Conservation (phyloP, 1,140 invertebrate genomes). For the Pristionchus pacificus region DNA sequence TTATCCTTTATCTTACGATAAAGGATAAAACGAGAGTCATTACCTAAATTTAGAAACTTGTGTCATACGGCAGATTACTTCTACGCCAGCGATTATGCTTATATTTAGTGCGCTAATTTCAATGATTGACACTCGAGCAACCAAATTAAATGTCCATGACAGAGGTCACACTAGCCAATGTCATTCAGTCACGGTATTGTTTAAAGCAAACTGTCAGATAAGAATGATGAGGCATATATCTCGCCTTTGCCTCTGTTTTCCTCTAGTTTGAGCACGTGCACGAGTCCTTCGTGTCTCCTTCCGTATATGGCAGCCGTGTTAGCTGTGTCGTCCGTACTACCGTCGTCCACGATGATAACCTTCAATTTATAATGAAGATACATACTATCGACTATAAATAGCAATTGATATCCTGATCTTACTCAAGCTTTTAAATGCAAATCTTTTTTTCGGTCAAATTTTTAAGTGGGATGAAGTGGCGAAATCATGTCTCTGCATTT, state of each 20-base stretch:
- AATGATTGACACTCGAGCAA: neutral
- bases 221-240: neutral
- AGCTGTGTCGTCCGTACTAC: slow-evolving; percentile 46
- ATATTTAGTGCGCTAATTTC: no score
- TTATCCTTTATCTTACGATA: no score
- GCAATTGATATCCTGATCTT: slow-evolving; percentile 52
- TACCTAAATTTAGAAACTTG: no score
- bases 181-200: neutral
- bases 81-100: no score
- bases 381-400: slow-evolving; percentile 2
- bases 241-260: slow-evolving; percentile 48
- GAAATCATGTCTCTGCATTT: no score
- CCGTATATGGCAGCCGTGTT: slow-evolving; percentile 38
- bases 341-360: slow-evolving; percentile 56
- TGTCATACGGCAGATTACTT: no score
- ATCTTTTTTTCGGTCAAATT: neutral
- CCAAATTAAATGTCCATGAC: neutral
- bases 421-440: slow-evolving; percentile 11
- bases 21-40: no score
- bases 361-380: slow-evolving; percentile 12
- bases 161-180: neutral
- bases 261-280: slow-evolving; percentile 41
- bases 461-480: no score
- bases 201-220: neutral
- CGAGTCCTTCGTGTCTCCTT: slow-evolving; percentile 11